Percentiles rank a stretch among this genome's conserved stretches.
These are phyloP conservation scores for Merodon equestris DNA, from an alignment of 2,888 invertebrate genomes.

Conservation along the genomic window DNA sequence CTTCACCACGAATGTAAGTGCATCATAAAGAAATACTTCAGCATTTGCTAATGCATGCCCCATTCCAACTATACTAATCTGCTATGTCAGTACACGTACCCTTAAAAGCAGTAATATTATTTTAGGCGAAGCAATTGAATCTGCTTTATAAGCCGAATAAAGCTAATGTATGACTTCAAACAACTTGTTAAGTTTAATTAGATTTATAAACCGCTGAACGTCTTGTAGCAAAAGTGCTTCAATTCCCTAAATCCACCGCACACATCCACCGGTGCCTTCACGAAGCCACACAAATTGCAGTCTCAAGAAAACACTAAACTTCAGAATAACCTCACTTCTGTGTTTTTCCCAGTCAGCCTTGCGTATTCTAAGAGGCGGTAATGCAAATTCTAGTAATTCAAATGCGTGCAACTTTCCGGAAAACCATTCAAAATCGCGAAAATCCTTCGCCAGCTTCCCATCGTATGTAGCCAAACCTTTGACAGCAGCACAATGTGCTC, in stretches of 20 bases:
- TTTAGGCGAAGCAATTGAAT: no score
- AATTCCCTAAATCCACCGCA: neutral
- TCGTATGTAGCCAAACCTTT: constrained; percentile 4
- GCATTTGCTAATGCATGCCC: no score
- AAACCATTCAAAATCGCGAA: constrained; percentile 17
- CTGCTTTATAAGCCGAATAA: no score
- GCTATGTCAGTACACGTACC: neutral
- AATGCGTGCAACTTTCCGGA: constrained; percentile 22
- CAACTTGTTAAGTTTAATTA: no score
- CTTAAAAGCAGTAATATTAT: no score
- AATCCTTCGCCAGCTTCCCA: constrained; percentile 23
- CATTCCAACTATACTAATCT: neutral
- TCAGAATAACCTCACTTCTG: neutral
- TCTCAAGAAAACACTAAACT: neutral
- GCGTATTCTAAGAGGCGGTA: constrained; percentile 15
- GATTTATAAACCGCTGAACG: no score
- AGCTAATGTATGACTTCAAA: no score
- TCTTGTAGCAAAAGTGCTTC: no score
- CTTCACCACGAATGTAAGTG: no score
- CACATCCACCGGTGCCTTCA: no score
- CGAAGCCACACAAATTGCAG: no score
- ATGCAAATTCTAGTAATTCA: constrained; percentile 28
- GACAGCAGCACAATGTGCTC: constrained; percentile 19
- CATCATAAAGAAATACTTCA: no score
- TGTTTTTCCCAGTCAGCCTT: neutral